phyloP scores from a whole-genome alignment of 2,888 invertebrate genomes.

The Hypena proboscidalis region DNA sequence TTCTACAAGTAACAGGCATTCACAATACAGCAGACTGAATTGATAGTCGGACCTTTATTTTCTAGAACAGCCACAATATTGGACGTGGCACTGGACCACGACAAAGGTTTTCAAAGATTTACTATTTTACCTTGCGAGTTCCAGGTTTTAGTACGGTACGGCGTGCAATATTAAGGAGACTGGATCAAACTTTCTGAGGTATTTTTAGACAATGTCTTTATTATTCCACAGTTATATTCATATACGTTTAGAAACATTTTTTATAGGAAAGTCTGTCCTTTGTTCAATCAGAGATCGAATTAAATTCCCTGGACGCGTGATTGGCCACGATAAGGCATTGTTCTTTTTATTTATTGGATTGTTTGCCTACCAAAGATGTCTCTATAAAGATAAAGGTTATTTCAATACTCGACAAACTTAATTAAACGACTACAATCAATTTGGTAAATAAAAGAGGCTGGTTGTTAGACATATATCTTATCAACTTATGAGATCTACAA shows the following conservation, averaged over 20 bases:
- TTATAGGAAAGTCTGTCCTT: slow-evolving; percentile 1
- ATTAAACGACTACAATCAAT: slow-evolving; percentile 29
- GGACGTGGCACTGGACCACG: slow-evolving; percentile 11
- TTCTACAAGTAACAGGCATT: slow-evolving; percentile 8
- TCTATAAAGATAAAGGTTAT: slow-evolving; percentile 17
- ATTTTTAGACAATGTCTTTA: not conserved
- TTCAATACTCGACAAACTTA: slow-evolving; percentile 23
- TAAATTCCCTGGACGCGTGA: slow-evolving; percentile 8
- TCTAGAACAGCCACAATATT: slow-evolving; percentile 13
- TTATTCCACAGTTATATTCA: slow-evolving; percentile 2
- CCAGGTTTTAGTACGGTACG: slow-evolving; percentile 22
- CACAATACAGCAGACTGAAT: slow-evolving; percentile 14
- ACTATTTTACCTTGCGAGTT: slow-evolving; percentile 17
- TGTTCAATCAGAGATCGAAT: slow-evolving; percentile 11
- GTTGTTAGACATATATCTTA: too few species aligned
- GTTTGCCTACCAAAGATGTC: slow-evolving; percentile 16
- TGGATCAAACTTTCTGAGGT: slow-evolving; percentile 1
- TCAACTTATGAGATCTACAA: too few species aligned
- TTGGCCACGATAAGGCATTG: slow-evolving; percentile 11
- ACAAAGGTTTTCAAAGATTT: slow-evolving; percentile 35
- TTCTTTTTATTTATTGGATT: slow-evolving; percentile 12
- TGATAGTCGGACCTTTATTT: slow-evolving; percentile 26
- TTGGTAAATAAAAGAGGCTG: slow-evolving; percentile 21
- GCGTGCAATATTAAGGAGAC: slow-evolving; percentile 22
- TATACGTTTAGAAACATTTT: not conserved